Evolutionary conservation across 2,888 invertebrate species (phyloP).

Genomic region (Ophioninae sp.): DNA sequence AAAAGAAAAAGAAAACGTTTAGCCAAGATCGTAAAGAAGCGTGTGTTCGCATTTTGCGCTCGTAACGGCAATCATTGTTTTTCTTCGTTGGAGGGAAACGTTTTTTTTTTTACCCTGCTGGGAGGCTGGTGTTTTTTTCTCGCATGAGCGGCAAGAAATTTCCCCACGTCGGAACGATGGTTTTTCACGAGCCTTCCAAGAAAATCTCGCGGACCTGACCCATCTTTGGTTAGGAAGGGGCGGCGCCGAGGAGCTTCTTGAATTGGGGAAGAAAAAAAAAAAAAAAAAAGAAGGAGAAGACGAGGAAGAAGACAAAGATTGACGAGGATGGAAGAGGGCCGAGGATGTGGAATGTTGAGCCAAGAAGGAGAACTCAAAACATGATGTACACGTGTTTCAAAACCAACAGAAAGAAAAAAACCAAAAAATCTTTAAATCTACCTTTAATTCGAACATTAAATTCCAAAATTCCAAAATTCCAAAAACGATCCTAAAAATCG

Average conservation of each 20-base stretch:
- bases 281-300: neutral
- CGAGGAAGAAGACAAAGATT: slow-evolving; percentile 8
- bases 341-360: slow-evolving; percentile 24
- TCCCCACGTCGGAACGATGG: slow-evolving; percentile 20
- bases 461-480: too few species aligned
- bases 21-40: slow-evolving; percentile 15
- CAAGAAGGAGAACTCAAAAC: slow-evolving; percentile 38
- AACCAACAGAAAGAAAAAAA: neutral
- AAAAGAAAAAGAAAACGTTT: neutral
- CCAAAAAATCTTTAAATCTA: too few species aligned
- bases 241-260: slow-evolving; percentile 38
- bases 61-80: slow-evolving; percentile 43
- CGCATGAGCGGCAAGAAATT: slow-evolving; percentile 50
- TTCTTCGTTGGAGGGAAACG: slow-evolving; percentile 50
- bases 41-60: neutral
- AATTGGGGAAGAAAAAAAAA: slow-evolving; percentile 38
- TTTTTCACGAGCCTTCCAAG: slow-evolving; percentile 49
- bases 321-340: slow-evolving; percentile 11
- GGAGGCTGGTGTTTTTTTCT: slow-evolving; percentile 42
- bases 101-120: slow-evolving; percentile 15
- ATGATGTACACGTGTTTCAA: slow-evolving; percentile 1
- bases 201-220: slow-evolving; percentile 57
- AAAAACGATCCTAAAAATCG: too few species aligned
- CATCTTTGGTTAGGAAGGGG: slow-evolving; percentile 56
- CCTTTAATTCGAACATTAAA: neutral